A percentile compares a stretch with the other conserved stretches of the same genome.
phyloP scores from a whole-genome alignment of 2,113 vertebrate genomes.

The Notiomystis cincta region DNA sequence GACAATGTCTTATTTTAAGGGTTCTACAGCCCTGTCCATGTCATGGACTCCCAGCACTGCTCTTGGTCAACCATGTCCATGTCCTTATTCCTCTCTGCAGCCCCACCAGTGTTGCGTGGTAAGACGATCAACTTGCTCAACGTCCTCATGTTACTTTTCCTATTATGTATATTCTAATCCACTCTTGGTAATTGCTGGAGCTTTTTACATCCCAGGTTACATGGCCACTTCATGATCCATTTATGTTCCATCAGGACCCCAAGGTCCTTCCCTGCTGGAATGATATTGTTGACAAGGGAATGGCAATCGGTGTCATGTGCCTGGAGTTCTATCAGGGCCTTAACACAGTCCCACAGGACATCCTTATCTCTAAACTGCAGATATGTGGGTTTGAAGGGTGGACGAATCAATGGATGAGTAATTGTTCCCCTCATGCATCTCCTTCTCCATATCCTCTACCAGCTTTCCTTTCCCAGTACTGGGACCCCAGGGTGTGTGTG shows the following conservation, averaged over 20 bases:
- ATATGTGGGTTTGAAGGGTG: background rate
- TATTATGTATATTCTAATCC: too few species aligned
- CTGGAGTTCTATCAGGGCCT: background rate
- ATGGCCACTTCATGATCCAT: background rate
- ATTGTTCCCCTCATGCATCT: background rate
- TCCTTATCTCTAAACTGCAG: background rate
- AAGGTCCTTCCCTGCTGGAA: fast-evolving
- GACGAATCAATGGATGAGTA: too few species aligned
- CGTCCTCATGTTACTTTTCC: background rate
- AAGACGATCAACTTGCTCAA: fast-evolving
- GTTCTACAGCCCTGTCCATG: background rate
- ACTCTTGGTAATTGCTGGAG: background rate
- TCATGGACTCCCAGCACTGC: background rate
- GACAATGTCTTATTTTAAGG: background rate
- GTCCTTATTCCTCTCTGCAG: background rate
- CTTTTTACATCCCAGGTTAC: background rate
- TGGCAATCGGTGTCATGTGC: fast-evolving
- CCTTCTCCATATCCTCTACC: background rate
- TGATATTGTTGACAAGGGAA: background rate
- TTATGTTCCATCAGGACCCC: background rate
- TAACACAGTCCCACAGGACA: too few species aligned
- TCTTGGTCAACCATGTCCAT: background rate
- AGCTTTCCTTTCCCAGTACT: background rate
- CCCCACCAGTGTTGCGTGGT: fast-evolving
- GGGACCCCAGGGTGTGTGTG: background rate